Conservation (phyloP, 2,888 invertebrate species). For the Sinodicranocentrus sp. region DNA sequence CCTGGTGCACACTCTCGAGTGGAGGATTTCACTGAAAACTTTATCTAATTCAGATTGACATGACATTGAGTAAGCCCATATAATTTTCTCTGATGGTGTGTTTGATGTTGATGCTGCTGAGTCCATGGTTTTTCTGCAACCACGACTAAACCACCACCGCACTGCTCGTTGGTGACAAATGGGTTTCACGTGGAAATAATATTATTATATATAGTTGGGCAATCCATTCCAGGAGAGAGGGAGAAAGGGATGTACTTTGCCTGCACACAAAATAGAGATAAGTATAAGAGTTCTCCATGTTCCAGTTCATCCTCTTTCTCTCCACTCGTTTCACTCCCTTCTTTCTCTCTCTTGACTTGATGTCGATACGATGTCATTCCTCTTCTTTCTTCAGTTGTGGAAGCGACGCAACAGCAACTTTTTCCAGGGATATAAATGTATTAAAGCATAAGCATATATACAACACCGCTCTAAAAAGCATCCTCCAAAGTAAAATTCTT, state of each 20-base stretch:
- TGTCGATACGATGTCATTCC: constrained; percentile 44
- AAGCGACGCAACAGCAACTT: neutral
- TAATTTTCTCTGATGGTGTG: constrained; percentile 50
- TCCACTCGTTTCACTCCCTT: constrained; percentile 26
- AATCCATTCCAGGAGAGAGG: neutral
- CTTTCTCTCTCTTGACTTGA: constrained; percentile 18
- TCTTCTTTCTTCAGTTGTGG: constrained; percentile 15
- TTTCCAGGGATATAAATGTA: neutral
- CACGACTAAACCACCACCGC: constrained; percentile 33
- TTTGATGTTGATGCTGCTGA: constrained; percentile 55
- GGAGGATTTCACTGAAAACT: constrained; percentile 36
- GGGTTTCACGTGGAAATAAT: constrained; percentile 57
- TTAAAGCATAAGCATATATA: neutral
- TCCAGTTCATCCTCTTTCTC: constrained; percentile 8
- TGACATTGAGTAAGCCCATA: constrained; percentile 54
- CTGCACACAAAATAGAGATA: neutral
- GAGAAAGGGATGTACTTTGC: neutral
- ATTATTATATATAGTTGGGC: constrained; percentile 39
- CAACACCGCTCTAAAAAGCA: too few species aligned
- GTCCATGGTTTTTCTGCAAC: constrained; percentile 39
- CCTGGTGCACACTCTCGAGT: neutral
- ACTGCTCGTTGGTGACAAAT: constrained; percentile 58
- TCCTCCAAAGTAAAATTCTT: neutral
- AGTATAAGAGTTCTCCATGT: neutral
- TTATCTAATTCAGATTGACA: constrained; percentile 51